Evolutionary conservation across 2,888 invertebrate genomes (phyloP).

Genomic region (Drosophila kanekoi): DNA sequence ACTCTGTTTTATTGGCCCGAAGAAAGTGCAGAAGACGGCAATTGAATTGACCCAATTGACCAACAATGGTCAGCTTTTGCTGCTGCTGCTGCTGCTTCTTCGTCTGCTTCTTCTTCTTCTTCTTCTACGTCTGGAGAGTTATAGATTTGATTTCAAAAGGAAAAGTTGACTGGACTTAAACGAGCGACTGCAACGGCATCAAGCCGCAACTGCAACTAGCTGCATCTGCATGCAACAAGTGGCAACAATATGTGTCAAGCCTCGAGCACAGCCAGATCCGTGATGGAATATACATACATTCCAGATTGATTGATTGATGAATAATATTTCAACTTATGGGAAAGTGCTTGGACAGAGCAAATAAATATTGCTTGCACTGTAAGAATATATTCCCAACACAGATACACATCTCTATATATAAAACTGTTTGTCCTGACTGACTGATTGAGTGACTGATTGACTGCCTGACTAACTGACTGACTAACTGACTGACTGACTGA

Average conservation of each 20-base stretch:
- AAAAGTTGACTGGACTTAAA: conserved; percentile 78
- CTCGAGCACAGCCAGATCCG: conserved; percentile 45
- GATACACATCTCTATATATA: too few relatives aligned
- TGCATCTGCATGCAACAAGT: conserved; percentile 52
- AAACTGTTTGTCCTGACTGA: too few relatives aligned
- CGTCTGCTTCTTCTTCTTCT: not conserved
- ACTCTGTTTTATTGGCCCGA: conserved; percentile 44
- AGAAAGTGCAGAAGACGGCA: conserved; percentile 71
- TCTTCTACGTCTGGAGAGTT: conserved; percentile 15
- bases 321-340: too few relatives aligned
- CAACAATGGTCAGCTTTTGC: conserved; percentile 56
- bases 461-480: too few relatives aligned
- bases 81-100: conserved; percentile 4
- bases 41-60: conserved; percentile 79
- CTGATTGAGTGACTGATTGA: too few relatives aligned
- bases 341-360: too few relatives aligned
- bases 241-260: conserved; percentile 55
- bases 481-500: too few relatives aligned
- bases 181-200: conserved; percentile 7
- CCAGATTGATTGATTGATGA: not conserved
- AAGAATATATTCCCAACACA: too few relatives aligned
- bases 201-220: conserved; percentile 32
- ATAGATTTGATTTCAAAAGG: conserved; percentile 73
- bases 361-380: too few relatives aligned
- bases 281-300: conserved; percentile 4